A percentile compares a stretch with the other conserved stretches of the same genome.
phyloP scores from a whole-genome alignment of 2,113 vertebrate species.

The Danionella cerebrum region DNA sequence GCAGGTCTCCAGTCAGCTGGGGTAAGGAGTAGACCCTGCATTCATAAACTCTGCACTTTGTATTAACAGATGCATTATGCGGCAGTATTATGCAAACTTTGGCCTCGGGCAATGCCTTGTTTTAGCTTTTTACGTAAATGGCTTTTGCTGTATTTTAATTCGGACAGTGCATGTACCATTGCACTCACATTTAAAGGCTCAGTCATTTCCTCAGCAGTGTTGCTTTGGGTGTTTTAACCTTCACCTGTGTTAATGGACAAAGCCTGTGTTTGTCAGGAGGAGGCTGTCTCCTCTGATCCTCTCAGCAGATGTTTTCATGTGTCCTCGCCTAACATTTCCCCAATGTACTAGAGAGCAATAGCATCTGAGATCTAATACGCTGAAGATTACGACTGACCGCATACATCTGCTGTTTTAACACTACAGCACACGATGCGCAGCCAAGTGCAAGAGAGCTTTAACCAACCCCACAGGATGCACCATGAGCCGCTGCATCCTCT shows the following conservation, averaged over 20 bases:
- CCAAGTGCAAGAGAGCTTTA: slow-evolving; percentile 8
- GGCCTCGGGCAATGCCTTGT: not conserved
- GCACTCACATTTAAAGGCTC: not conserved
- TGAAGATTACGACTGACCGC: slow-evolving; percentile 49
- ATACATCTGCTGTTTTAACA: slow-evolving; percentile 48
- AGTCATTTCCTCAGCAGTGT: not conserved
- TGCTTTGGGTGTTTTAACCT: not conserved
- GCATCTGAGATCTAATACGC: slow-evolving; percentile 45
- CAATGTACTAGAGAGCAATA: slow-evolving; percentile 37
- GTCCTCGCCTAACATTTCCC: slow-evolving; percentile 9
- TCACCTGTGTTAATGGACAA: not conserved
- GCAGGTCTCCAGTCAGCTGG: too few relatives aligned
- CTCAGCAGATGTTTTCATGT: slow-evolving; percentile 1
- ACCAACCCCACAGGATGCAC: not conserved
- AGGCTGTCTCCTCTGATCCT: slow-evolving; percentile 8
- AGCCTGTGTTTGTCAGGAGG: slow-evolving; percentile 2
- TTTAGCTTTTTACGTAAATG: not conserved
- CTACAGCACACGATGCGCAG: not conserved
- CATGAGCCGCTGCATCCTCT: not conserved
- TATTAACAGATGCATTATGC: not conserved
- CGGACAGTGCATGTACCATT: too few relatives aligned
- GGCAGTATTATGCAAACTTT: not conserved
- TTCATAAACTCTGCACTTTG: too few relatives aligned
- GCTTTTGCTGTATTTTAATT: not conserved
- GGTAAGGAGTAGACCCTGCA: too few relatives aligned